Base-by-base conservation (phyloP, 2,797 vertebrate genomes). In the Centroberyx gerrardi region DNA sequence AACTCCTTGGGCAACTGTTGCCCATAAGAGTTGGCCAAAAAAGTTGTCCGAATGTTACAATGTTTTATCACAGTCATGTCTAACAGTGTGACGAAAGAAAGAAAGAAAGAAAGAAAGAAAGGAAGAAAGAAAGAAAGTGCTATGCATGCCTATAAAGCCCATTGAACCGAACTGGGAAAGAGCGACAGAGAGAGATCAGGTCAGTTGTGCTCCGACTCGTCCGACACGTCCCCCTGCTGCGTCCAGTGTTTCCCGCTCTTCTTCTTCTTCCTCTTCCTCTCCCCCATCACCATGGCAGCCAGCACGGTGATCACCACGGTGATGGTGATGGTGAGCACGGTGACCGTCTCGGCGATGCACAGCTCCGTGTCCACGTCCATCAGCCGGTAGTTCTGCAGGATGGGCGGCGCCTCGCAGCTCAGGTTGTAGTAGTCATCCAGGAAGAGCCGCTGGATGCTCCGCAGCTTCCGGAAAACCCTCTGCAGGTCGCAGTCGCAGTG, bases 401-500 rank as follows among this genome's bases (percentile, higher is more conserved):
- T 88, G 0, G 83, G 31, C 0, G 95, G 95, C 4, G 83, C 79
- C 5, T 15, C 7, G 74, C 96, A 96, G 5, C 87, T 94, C 83
- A 97, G 88, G 72, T 95, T 94, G 62, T 72, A 60, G 63, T 96
- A 96, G 89, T 96, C 95, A 9, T 96, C 94, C 82, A 97, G 84
- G 67, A 94, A 93, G 53, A 97, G 91, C 56, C 93, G 79, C 68
- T 95, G 93, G 69, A 96, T 89, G 62, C 87, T 94, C 0, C 76
- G 90, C 64, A 96, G 87, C 82, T 97, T 97, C 63, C 86, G 71
- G 86, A 96, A 96, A 2, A 95, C 94, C 36, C 95, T 89, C 81
- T 96, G 96, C 64, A 96, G 92, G 80, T 96, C 95, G 10, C 96
- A 97, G 76, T 96, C 94, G 10, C 96, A 97, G 65, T 88, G 84